Conservation (phyloP, 2,888 invertebrate genomes). For the Brenthis daphne region DNA sequence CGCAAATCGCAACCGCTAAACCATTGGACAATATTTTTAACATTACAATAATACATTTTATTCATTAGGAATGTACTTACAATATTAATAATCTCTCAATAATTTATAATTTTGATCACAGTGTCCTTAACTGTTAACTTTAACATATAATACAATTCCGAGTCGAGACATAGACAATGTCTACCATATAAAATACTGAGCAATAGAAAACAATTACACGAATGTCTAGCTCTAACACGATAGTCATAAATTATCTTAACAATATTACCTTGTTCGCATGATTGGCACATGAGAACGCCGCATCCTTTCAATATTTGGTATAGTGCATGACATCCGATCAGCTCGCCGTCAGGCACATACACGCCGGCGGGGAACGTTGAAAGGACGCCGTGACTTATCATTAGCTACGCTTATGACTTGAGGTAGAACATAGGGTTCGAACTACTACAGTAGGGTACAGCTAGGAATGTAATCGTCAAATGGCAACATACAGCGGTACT, state of each 20-base stretch:
- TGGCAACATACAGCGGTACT: conserved; percentile 76
- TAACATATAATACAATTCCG: conserved; percentile 80
- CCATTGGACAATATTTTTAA: conserved; percentile 69
- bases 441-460: conserved; percentile 74
- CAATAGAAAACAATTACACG: conserved; percentile 79
- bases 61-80: conserved; percentile 80
- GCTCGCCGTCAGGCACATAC: conserved; percentile 17
- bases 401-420: conserved; percentile 66
- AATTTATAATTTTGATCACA: conserved; percentile 83
- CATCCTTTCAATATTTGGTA: conserved; percentile 77
- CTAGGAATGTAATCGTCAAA: conserved; percentile 78
- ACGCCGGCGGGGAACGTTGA: conserved; percentile 41
- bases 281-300: conserved; percentile 74
- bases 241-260: conserved; percentile 74
- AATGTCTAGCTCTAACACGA: conserved; percentile 71
- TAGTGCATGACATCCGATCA: conserved; percentile 40
- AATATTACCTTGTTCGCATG: conserved; percentile 76
- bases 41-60: conserved; percentile 76
- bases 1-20: conserved; percentile 37
- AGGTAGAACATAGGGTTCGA: conserved; percentile 78
- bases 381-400: conserved; percentile 74
- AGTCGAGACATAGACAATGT: conserved; percentile 64
- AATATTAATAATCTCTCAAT: conserved; percentile 81
- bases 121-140: conserved; percentile 80
- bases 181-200: conserved; percentile 79